These are phyloP conservation scores for Xestia c-nigrum DNA, from an alignment of 2,888 invertebrate genomes.

Conservation along the genomic window DNA sequence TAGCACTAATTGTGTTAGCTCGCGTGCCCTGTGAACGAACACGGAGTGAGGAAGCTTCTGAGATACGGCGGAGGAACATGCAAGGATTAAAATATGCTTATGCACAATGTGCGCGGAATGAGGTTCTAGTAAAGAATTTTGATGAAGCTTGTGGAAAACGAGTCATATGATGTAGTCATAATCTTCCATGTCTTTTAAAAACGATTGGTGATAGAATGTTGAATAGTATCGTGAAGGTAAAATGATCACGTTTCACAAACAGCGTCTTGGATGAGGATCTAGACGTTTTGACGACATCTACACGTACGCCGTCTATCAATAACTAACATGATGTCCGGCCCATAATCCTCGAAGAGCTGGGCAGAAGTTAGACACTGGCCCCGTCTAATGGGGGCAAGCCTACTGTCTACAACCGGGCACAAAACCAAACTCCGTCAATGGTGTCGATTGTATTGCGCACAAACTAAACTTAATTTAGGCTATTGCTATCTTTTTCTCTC, in stretches of 20 bases:
- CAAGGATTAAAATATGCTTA: conserved; percentile 8
- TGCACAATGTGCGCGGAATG: not conserved
- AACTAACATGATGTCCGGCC: not conserved
- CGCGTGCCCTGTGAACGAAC: conserved; percentile 48
- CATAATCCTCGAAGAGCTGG: not conserved
- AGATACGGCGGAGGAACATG: conserved; percentile 34
- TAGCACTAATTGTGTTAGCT: conserved; percentile 78
- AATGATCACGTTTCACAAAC: not conserved
- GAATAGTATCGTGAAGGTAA: not conserved
- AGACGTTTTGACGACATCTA: not conserved
- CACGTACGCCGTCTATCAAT: not conserved
- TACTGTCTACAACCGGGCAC: not conserved
- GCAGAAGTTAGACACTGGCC: not conserved
- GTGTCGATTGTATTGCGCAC: too few relatives aligned
- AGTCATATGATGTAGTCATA: too few relatives aligned
- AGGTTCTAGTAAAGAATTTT: not conserved
- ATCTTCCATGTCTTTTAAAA: not conserved
- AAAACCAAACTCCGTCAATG: not conserved
- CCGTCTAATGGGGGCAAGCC: not conserved
- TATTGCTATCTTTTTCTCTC: too few relatives aligned
- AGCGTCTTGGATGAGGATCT: too few relatives aligned
- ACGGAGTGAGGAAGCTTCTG: conserved; percentile 23
- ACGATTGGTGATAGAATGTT: not conserved
- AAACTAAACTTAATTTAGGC: too few relatives aligned
- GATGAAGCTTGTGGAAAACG: not conserved